Conservation (phyloP, 1,140 invertebrate genomes). For the Trachymyrmex cornetzi region DNA sequence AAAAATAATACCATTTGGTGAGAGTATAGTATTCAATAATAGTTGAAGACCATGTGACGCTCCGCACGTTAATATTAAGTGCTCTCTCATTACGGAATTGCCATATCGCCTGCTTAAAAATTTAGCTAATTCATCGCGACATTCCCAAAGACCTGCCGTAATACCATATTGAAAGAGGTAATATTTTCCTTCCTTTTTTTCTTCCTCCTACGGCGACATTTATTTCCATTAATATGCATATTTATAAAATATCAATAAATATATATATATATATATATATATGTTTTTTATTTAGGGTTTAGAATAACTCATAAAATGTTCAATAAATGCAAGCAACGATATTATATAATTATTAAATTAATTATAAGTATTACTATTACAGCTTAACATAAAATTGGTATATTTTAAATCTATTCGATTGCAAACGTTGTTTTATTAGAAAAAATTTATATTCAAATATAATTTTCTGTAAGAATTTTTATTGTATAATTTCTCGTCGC, state of each 20-base stretch:
- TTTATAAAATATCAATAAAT: constrained; percentile 11
- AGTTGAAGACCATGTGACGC: constrained; percentile 89
- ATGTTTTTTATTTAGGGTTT: too few relatives aligned
- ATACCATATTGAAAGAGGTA: constrained; percentile 88
- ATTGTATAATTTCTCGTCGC: too few relatives aligned
- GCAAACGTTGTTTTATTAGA: too few relatives aligned
- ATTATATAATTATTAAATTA: background rate
- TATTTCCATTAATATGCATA: background rate
- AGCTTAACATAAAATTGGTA: background rate
- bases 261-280: too few relatives aligned
- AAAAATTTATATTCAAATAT: too few relatives aligned
- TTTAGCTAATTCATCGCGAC: constrained; percentile 86
- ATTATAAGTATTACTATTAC: background rate
- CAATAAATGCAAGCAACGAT: background rate
- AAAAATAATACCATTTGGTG: constrained; percentile 88
- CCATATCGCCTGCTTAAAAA: constrained; percentile 86
- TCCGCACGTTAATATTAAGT: constrained; percentile 89
- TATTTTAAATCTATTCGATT: too few relatives aligned
- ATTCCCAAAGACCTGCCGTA: constrained; percentile 86
- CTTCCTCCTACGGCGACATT: constrained; percentile 81
- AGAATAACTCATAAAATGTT: background rate
- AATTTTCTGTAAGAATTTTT: too few relatives aligned
- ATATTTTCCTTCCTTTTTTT: constrained; percentile 84
- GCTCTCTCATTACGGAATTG: constrained; percentile 85
- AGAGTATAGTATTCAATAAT: constrained; percentile 87